phyloP scores from a whole-genome alignment of 2,888 invertebrate species.

The Lithophane socia region DNA sequence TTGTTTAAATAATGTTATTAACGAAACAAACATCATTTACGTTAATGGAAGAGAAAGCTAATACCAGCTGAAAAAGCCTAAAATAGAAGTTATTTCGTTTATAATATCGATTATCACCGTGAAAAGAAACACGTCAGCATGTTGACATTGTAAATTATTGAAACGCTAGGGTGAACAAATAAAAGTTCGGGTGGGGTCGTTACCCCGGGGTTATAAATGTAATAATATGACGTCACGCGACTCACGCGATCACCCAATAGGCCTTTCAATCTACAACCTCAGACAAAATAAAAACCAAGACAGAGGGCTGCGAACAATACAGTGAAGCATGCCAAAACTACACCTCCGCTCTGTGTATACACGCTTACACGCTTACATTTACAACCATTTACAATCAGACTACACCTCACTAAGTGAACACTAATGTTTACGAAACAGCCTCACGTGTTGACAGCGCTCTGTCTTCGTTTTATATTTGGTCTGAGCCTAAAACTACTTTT shows the following conservation, averaged over 20 bases:
- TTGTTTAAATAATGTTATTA: no score
- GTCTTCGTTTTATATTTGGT: no score
- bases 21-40: neutral
- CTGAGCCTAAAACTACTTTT: conserved; percentile 6
- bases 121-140: conserved; percentile 47
- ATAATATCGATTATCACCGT: conserved; percentile 55
- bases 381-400: no score
- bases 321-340: no score
- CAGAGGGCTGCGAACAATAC: no score
- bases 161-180: conserved; percentile 53
- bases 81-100: conserved; percentile 9
- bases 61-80: neutral
- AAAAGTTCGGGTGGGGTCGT: conserved; percentile 67
- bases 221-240: conserved; percentile 68
- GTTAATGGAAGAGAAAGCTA: neutral
- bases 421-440: no score
- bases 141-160: conserved; percentile 65
- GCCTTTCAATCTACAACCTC: conserved; percentile 7
- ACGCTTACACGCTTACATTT: no score
- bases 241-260: conserved; percentile 69
- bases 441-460: neutral
- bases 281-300: no score
- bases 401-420: no score
- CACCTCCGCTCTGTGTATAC: no score
- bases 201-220: conserved; percentile 65